Percentiles rank a stretch among this genome's conserved stretches.
phyloP scores from a whole-genome alignment of 2,113 vertebrate species.

The Malurus cyaneus region DNA sequence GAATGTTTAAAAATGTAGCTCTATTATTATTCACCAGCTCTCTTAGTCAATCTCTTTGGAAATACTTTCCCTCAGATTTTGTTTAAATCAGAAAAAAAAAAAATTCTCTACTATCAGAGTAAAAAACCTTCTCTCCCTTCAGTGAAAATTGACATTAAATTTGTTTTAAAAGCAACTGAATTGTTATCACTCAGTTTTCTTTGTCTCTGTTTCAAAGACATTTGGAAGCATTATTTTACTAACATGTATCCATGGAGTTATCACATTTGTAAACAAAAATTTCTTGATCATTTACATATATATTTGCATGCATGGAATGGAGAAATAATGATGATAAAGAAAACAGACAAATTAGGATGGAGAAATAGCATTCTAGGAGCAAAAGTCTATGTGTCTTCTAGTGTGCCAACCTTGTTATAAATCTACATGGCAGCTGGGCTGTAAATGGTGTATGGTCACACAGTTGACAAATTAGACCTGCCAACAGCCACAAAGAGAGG shows the following conservation, averaged over 20 bases:
- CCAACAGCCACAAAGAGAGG: not conserved
- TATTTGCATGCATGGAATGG: not conserved
- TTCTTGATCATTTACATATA: not conserved
- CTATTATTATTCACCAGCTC: not conserved
- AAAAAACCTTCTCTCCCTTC: not conserved
- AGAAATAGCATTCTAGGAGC: not conserved
- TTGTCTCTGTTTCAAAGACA: not conserved
- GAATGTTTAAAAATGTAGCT: not conserved
- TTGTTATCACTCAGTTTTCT: not conserved
- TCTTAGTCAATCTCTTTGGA: not conserved
- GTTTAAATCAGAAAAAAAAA: not conserved
- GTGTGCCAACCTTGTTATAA: not conserved
- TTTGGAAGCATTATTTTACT: not conserved
- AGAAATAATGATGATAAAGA: not conserved
- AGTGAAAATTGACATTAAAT: not conserved
- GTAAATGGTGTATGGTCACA: not conserved
- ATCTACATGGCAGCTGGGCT: not conserved
- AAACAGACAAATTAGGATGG: not conserved
- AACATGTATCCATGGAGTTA: not conserved
- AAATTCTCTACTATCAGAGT: not conserved
- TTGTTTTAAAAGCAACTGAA: not conserved
- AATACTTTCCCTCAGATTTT: not conserved
- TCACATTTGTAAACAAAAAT: not conserved
- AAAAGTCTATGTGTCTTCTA: not conserved
- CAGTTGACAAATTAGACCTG: constrained; percentile 3